A percentile compares a stretch with the other conserved stretches of the same genome.
phyloP scores from a whole-genome alignment of 2,888 invertebrate genomes.

The Gibbula magus region DNA sequence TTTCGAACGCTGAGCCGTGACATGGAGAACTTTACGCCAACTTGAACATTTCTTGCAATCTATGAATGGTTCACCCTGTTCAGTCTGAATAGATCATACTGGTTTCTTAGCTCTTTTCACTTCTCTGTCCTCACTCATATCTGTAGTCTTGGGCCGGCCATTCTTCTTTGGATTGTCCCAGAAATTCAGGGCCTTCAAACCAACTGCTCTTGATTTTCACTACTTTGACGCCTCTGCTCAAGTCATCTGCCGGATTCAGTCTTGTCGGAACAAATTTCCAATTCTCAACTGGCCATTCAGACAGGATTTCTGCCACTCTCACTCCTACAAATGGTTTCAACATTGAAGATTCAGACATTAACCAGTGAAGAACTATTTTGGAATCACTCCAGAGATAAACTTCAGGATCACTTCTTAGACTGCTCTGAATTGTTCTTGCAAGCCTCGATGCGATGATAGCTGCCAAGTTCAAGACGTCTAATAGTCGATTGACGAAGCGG shows the following conservation, averaged over 20 bases:
- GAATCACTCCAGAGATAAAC: background rate
- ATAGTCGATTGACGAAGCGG: conserved; percentile 18
- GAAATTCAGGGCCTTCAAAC: conserved; percentile 27
- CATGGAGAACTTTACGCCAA: conserved; percentile 12
- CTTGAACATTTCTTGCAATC: conserved; percentile 12
- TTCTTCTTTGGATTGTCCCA: background rate
- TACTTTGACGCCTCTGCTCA: conserved; percentile 29
- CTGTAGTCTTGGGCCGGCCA: background rate
- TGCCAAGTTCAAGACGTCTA: conserved; percentile 19
- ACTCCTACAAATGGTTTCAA: conserved; percentile 25
- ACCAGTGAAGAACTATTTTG: conserved; percentile 23
- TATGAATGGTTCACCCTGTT: too few relatives aligned
- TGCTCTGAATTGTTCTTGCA: background rate
- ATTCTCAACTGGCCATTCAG: background rate
- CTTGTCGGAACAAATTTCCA: conserved; percentile 25
- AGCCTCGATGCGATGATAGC: conserved; percentile 4
- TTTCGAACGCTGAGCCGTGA: too few relatives aligned
- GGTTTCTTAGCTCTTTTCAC: background rate
- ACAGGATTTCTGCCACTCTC: conserved; percentile 25
- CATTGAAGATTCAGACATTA: conserved; percentile 20
- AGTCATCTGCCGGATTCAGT: conserved; percentile 28
- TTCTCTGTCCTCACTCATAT: background rate
- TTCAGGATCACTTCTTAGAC: background rate
- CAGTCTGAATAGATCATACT: too few relatives aligned
- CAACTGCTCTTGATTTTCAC: conserved; percentile 15